These are phyloP conservation scores for Meriones psammophilus DNA, from an alignment of 2,797 vertebrate genomes.

Conservation along the genomic window DNA sequence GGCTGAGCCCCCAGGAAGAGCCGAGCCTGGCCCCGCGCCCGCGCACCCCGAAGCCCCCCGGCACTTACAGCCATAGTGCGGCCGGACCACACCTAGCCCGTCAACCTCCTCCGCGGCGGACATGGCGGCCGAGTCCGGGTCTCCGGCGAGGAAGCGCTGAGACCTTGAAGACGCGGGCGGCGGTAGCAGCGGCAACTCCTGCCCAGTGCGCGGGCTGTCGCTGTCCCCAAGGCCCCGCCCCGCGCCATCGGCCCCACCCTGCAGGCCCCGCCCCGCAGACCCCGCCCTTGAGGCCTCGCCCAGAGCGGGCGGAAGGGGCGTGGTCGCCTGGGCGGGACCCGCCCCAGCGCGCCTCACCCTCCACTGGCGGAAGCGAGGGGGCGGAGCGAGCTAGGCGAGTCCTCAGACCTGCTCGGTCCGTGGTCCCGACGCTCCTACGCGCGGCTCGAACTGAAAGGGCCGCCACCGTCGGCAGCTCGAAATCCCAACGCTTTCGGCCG, in stretches of 20 bases:
- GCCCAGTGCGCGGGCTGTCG: conserved; percentile 65
- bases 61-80: conserved; percentile 89
- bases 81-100: conserved; percentile 84
- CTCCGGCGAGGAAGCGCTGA: conserved; percentile 67
- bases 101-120: conserved; percentile 86
- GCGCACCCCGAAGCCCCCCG: conserved; percentile 53
- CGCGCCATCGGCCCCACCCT: conserved; percentile 1
- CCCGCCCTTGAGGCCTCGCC: background rate
- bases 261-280: background rate
- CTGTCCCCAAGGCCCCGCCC: background rate
- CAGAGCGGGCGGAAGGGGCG: background rate
- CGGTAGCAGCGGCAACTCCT: conserved; percentile 5
- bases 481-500: background rate
- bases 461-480: background rate
- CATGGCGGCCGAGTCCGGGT: conserved; percentile 82
- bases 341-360: background rate
- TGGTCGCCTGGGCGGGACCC: background rate
- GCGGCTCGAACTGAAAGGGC: accelerated
- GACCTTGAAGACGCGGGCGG: conserved; percentile 43
- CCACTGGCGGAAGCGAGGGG: conserved; percentile 23
- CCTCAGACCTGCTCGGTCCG: accelerated
- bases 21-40: background rate
- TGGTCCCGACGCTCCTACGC: background rate
- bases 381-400: background rate
- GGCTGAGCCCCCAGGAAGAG: background rate